Evolutionary conservation across 2,113 vertebrate genomes (phyloP).

Genomic region (Coreoperca whiteheadi): DNA sequence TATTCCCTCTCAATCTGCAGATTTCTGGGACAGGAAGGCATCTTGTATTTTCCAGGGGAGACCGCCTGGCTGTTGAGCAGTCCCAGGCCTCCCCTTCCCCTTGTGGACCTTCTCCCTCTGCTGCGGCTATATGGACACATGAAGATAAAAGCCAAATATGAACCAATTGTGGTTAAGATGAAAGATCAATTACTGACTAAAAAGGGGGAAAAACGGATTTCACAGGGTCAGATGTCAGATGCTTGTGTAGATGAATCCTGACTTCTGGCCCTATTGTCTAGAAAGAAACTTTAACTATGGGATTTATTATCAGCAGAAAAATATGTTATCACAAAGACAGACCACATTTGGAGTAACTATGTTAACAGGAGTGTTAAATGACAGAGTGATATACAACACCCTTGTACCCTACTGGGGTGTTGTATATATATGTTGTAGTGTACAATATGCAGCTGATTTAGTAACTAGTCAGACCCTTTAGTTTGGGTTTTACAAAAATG

Average conservation of each 20-base stretch:
- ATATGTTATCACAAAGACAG: slow-evolving; percentile 5
- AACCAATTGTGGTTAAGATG: not conserved
- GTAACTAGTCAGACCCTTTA: slow-evolving; percentile 7
- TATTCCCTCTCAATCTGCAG: slow-evolving; percentile 28
- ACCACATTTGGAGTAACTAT: slow-evolving; percentile 25
- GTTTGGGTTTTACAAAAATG: slow-evolving; percentile 39
- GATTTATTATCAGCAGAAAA: slow-evolving; percentile 33
- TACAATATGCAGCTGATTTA: slow-evolving; percentile 36
- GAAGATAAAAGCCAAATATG: not conserved
- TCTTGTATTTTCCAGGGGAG: slow-evolving; percentile 70
- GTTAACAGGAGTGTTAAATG: slow-evolving; percentile 36
- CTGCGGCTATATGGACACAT: slow-evolving; percentile 20
- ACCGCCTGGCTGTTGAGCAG: slow-evolving; percentile 53
- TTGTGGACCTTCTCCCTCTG: slow-evolving; percentile 55
- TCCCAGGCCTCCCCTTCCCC: slow-evolving; percentile 59
- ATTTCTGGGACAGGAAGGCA: slow-evolving; percentile 59
- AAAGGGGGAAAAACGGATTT: not conserved
- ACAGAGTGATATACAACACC: slow-evolving; percentile 31
- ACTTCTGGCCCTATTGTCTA: not conserved
- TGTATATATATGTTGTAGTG: not conserved
- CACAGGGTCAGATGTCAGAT: not conserved
- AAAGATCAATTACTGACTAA: not conserved
- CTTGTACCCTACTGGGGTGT: not conserved
- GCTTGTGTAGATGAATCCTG: not conserved
- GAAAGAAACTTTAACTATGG: not conserved